A percentile compares a stretch with the other conserved stretches of the same genome.
Conservation (phyloP, 1,140 invertebrate species). For the Drosophila murphyi region DNA sequence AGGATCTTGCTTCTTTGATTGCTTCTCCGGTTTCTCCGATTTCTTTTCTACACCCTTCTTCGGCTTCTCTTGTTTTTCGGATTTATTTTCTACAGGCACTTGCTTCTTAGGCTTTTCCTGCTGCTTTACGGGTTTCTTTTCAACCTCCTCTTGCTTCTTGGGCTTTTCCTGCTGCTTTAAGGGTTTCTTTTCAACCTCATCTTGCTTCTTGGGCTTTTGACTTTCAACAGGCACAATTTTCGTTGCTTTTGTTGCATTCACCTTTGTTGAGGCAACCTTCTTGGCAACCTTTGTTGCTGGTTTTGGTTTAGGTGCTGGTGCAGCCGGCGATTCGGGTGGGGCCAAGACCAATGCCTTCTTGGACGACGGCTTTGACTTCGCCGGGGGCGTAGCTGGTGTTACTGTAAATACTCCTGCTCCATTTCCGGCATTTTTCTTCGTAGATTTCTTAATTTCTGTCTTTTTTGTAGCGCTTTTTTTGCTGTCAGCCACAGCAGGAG, state of each 20-base stretch:
- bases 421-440: conserved; percentile 25
- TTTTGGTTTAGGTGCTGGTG: conserved; percentile 5
- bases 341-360: conserved; percentile 62
- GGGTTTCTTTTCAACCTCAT: background rate
- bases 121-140: background rate
- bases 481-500: background rate
- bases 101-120: background rate
- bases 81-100: background rate
- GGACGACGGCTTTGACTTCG: conserved; percentile 24
- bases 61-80: background rate
- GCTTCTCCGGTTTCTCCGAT: background rate
- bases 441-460: background rate
- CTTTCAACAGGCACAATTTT: conserved; percentile 5
- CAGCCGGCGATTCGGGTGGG: conserved; percentile 50
- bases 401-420: conserved; percentile 6
- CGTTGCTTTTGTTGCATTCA: background rate
- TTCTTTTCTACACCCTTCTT: background rate
- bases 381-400: conserved; percentile 1
- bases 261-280: background rate
- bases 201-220: background rate
- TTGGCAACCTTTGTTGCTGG: background rate
- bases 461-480: conserved; percentile 25
- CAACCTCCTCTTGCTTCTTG: background rate
- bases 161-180: background rate
- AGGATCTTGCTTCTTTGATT: background rate